Evolutionary conservation across 2,888 invertebrate species (phyloP), one percentile per base, ranked within the genome.

Genomic region (Brachylomia viminalis): DNA sequence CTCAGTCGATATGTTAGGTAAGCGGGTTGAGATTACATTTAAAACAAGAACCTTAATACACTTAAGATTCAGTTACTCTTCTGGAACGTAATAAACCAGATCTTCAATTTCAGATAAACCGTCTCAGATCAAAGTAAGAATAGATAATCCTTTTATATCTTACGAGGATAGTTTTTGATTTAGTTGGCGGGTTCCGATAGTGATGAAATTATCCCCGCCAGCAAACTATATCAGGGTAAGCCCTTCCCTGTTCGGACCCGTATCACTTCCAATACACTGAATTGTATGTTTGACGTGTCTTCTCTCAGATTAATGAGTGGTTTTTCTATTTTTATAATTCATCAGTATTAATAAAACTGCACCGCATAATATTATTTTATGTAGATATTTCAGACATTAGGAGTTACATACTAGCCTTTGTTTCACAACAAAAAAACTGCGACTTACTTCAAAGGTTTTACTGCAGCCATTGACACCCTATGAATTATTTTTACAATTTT

Each of bases 121-220:
- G 69, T 67, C 66, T 72, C 54, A 62, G 64, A 80, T 80, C 38
- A 47, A 62, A 77, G 67, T 61, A 68, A 56, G 62, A 62, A 54
- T 65, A 73, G 73, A 62, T 84, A 77, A 83, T 77, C 74, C 56
- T 75, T 83, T 75, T 77, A 79, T 80, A 76, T 80, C 69, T 80
- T 74, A 30, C 71, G 42, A 70, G 75, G 72, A 85, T 85, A 85
- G 85, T 85, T 85, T 82, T 84, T 77, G 82, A 84, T 84, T 82
- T 82, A 82, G 70, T 79, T 72, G 74, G 69, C 49, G 82, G 74
- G 68, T 75, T 75, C 72, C 64, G 74, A 79, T 79, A 64, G 65
- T 82, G 82, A 79, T 77, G 79, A 79, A 82, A 82, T 84, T 79
- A 84, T 84, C 70, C 76, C 73, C 68, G 74, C 74, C 38, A 75